Conservation (phyloP, 2,113 vertebrate species). For the Siniperca chuatsi region DNA sequence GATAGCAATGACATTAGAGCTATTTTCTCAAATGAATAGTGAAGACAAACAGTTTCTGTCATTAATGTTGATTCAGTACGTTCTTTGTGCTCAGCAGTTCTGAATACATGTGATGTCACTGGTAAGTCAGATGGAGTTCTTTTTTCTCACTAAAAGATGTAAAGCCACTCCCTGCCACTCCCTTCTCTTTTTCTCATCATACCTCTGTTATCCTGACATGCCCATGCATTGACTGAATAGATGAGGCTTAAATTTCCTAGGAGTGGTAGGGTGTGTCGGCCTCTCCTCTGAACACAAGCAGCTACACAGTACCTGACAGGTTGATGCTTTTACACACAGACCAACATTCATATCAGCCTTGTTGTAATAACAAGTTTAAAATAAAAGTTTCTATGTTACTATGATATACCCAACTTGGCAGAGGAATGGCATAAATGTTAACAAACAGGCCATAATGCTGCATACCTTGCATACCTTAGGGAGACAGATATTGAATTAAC, state of each 20-base stretch:
- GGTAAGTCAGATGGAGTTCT: neutral
- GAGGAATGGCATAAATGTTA: too few relatives aligned
- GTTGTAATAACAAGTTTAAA: neutral
- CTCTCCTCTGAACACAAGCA: neutral
- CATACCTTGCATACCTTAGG: too few relatives aligned
- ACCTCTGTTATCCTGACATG: neutral
- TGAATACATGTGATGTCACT: neutral
- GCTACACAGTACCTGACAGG: neutral
- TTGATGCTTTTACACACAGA: neutral
- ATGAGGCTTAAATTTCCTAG: neutral
- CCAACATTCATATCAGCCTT: neutral
- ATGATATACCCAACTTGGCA: neutral
- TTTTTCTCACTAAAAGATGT: neutral
- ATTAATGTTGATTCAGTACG: neutral
- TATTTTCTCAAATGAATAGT: neutral
- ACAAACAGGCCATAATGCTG: too few relatives aligned
- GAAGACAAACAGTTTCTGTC: neutral
- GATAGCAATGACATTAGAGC: neutral
- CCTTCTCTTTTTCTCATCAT: slow-evolving; percentile 1
- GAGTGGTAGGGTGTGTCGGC: slow-evolving; percentile 14
- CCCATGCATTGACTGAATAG: neutral
- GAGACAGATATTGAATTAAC: too few relatives aligned
- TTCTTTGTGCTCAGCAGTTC: neutral
- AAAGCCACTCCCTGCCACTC: neutral
- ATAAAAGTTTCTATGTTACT: neutral